These are phyloP conservation scores for Rhopalosiphum nymphaeae DNA, from an alignment of 2,888 invertebrate genomes.

Conservation along the genomic window DNA sequence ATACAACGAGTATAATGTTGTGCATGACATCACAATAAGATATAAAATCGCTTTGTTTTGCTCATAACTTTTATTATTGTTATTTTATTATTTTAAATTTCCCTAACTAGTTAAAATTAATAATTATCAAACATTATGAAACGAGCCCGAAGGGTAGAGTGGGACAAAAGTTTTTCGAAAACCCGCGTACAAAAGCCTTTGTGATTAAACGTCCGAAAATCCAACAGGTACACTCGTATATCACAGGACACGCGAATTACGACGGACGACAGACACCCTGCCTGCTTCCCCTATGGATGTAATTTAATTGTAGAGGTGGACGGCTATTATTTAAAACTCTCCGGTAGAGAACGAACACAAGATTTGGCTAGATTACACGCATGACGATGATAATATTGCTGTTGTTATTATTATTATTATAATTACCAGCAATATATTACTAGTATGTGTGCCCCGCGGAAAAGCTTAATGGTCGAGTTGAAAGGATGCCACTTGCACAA, in stretches of 20 bases:
- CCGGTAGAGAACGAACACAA: slow-evolving; percentile 59
- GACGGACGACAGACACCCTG: slow-evolving; percentile 63
- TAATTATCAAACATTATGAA: slow-evolving; percentile 61
- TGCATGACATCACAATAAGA: slow-evolving; percentile 54
- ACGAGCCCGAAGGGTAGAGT: slow-evolving; percentile 6
- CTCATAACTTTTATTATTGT: slow-evolving; percentile 61
- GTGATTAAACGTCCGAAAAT: slow-evolving; percentile 65
- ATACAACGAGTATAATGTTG: slow-evolving; percentile 41
- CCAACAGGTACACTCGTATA: slow-evolving; percentile 65
- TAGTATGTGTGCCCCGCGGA: slow-evolving; percentile 64
- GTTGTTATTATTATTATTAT: slow-evolving; percentile 64
- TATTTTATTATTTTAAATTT: slow-evolving; percentile 62
- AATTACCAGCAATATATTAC: slow-evolving; percentile 65
- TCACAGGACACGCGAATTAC: slow-evolving; percentile 63
- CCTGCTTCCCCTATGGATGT: slow-evolving; percentile 57
- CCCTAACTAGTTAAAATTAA: slow-evolving; percentile 61
- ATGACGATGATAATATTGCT: slow-evolving; percentile 64
- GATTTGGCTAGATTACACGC: slow-evolving; percentile 64
- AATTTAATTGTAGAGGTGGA: slow-evolving; percentile 64
- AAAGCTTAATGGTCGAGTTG: slow-evolving; percentile 65
- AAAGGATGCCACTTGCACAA: slow-evolving; percentile 65
- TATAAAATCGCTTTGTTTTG: slow-evolving; percentile 60
- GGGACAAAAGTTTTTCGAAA: slow-evolving; percentile 62
- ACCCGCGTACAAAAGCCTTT: slow-evolving; percentile 61
- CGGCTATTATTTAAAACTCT: slow-evolving; percentile 64